A percentile compares a stretch with the other conserved stretches of the same genome.
Evolutionary conservation across 2,888 invertebrate genomes (phyloP).

Genomic region (Baccha elongata): DNA sequence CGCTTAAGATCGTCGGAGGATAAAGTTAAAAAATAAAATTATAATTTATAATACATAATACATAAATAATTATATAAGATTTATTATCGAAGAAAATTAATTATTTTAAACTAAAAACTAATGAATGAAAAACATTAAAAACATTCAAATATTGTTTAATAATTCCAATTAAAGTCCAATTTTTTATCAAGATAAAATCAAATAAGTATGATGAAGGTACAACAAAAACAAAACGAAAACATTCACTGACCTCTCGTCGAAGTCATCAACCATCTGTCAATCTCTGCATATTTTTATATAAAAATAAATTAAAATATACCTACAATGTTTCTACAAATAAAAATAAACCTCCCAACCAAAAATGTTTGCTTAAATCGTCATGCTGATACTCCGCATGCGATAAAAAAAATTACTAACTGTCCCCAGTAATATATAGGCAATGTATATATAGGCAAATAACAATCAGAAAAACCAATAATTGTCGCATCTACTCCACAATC

Average conservation of each 20-base stretch:
- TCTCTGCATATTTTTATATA: neutral
- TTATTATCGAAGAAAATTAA: too few relatives aligned
- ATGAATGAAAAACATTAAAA: too few relatives aligned
- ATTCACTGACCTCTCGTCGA: conserved; percentile 8
- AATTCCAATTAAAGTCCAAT: too few relatives aligned
- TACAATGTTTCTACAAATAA: conserved; percentile 1
- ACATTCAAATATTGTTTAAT: too few relatives aligned
- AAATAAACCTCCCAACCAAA: conserved; percentile 3
- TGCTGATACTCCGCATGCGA: neutral
- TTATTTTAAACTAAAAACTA: too few relatives aligned
- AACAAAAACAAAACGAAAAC: neutral
- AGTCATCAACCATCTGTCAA: conserved; percentile 15
- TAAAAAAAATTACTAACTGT: conserved; percentile 24
- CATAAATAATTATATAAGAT: too few relatives aligned
- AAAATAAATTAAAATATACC: neutral
- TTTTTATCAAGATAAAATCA: too few relatives aligned
- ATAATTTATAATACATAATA: too few relatives aligned
- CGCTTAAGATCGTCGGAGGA: too few relatives aligned
- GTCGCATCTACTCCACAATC: neutral
- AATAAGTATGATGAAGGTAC: too few relatives aligned
- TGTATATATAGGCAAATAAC: conserved; percentile 32
- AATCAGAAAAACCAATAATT: conserved; percentile 21
- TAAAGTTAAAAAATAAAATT: too few relatives aligned
- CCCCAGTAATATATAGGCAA: too few relatives aligned
- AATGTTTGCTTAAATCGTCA: conserved; percentile 17